Evolutionary conservation across 2,888 invertebrate genomes (phyloP).

Genomic region (Neoaliturus tenellus): DNA sequence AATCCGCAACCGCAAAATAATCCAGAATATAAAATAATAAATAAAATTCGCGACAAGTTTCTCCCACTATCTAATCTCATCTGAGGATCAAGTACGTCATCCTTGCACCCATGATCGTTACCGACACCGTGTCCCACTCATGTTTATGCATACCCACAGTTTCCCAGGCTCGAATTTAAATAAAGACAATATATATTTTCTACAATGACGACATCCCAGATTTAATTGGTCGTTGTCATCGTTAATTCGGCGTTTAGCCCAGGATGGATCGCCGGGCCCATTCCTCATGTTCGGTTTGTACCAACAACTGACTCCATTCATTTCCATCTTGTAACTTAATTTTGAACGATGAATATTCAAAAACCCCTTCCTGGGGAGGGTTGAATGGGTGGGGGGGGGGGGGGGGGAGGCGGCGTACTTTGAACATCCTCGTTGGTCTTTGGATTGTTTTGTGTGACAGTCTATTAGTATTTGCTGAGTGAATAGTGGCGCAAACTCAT

Average conservation of each 20-base stretch:
- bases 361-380: no score
- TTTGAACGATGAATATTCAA: constrained; percentile 41
- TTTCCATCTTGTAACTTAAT: constrained; percentile 45
- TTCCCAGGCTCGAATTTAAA: constrained; percentile 36
- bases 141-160: constrained; percentile 4
- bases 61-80: no score
- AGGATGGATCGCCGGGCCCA: constrained; percentile 19
- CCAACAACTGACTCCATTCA: constrained; percentile 39
- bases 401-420: neutral
- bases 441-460: neutral
- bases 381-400: neutral
- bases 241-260: constrained; percentile 45
- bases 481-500: no score
- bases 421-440: neutral
- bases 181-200: constrained; percentile 44
- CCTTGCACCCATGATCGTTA: neutral
- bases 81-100: neutral
- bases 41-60: no score
- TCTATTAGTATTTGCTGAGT: neutral
- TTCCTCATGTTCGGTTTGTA: constrained; percentile 17
- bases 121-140: neutral
- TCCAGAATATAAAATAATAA: no score
- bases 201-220: constrained; percentile 39
- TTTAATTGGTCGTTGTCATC: constrained; percentile 48
- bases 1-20: no score